Conservation (phyloP, 2,113 vertebrate species). For the Notothenia rossii region DNA sequence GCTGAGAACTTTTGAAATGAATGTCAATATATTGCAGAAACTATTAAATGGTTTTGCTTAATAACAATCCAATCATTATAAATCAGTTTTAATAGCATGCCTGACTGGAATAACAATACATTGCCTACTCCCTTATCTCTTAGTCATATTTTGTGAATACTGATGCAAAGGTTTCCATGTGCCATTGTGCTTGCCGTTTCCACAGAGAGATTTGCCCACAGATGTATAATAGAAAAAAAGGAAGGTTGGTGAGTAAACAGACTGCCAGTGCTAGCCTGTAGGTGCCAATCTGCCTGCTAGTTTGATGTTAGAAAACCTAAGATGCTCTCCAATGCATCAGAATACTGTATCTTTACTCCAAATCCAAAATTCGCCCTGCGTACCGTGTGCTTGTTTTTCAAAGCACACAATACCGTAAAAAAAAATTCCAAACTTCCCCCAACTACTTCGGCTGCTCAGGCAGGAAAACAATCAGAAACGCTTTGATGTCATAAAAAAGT, state of each 20-base stretch:
- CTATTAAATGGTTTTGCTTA: background rate
- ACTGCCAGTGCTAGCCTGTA: constrained; percentile 67
- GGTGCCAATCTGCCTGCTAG: constrained; percentile 71
- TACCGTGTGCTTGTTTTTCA: constrained; percentile 61
- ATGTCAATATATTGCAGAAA: background rate
- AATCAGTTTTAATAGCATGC: background rate
- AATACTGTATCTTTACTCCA: constrained; percentile 60
- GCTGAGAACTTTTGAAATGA: background rate
- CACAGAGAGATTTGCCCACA: constrained; percentile 56
- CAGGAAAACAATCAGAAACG: constrained; percentile 66
- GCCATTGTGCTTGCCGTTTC: constrained; percentile 59
- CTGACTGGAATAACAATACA: constrained; percentile 11
- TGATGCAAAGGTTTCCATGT: constrained; percentile 49
- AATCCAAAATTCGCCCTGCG: constrained; percentile 57
- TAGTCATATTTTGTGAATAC: constrained; percentile 33
- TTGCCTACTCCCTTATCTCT: constrained; percentile 29
- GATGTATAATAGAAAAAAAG: constrained; percentile 76
- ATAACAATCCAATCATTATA: constrained; percentile 5
- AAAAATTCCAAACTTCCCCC: constrained; percentile 66
- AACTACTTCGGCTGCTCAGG: constrained; percentile 57
- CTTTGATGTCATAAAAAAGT: constrained; percentile 75
- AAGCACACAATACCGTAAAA: constrained; percentile 61
- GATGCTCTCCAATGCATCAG: constrained; percentile 65
- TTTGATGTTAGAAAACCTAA: constrained; percentile 70
- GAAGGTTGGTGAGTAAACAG: constrained; percentile 71